Evolutionary conservation across 2,113 vertebrate species (phyloP).

Genomic region (Gobio gobio): DNA sequence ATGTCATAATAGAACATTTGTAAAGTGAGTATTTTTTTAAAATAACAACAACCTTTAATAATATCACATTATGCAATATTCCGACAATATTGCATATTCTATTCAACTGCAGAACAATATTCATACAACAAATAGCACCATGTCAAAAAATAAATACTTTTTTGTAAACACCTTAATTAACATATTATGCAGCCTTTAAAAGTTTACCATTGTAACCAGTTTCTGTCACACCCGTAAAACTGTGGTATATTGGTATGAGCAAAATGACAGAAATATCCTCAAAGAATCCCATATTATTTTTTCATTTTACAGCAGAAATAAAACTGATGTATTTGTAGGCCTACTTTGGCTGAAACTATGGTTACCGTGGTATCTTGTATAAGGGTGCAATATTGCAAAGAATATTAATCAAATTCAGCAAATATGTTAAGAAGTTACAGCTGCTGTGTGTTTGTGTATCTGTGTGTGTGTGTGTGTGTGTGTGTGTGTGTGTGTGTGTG

Average conservation of each 20-base stretch:
- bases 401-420: neutral
- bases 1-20: neutral
- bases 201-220: neutral
- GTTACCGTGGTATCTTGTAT: neutral
- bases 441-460: conserved; percentile 45
- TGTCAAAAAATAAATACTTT: neutral
- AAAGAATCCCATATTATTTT: neutral
- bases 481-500: conserved; percentile 41
- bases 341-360: neutral
- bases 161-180: neutral
- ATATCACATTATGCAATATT: neutral
- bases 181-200: neutral
- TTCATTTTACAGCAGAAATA: neutral
- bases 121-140: neutral
- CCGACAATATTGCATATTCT: neutral
- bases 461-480: no score
- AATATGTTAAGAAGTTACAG: conserved; percentile 3
- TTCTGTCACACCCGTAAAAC: neutral
- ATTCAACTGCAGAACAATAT: neutral
- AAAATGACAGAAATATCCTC: no score
- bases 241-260: neutral
- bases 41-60: neutral
- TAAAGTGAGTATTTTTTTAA: neutral
- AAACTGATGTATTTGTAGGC: neutral
- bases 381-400: neutral